These are phyloP conservation scores for Rhinolophus ferrumequinum DNA, from an alignment of 2,113 vertebrate genomes.

Conservation along the genomic window DNA sequence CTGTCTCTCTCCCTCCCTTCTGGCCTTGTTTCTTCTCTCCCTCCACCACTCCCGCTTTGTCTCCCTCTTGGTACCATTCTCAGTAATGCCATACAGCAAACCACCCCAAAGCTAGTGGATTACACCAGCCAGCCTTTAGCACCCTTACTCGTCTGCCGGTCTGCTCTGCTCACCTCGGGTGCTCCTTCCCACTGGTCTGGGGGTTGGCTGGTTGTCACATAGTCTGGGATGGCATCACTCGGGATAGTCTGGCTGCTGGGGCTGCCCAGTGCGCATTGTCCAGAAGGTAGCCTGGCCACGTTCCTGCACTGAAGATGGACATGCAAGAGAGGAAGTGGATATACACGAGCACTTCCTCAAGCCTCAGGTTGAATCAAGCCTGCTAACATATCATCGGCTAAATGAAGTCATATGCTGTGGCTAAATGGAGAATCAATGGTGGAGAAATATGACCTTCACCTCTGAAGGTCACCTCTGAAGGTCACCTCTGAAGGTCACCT, in stretches of 20 bases:
- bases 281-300: rapidly evolving
- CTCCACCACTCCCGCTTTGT: too few relatives aligned
- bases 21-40: not conserved
- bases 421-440: not conserved
- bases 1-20: not conserved
- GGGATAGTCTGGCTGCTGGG: not conserved
- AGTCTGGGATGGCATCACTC: not conserved
- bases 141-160: not conserved
- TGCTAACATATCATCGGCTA: rapidly evolving
- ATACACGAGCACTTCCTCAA: rapidly evolving
- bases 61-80: too few relatives aligned
- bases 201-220: not conserved
- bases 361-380: not conserved
- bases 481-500: too few relatives aligned
- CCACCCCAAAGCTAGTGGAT: not conserved
- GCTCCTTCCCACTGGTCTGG: too few relatives aligned
- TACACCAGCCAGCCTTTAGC: rapidly evolving
- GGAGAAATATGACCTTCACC: too few relatives aligned
- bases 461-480: too few relatives aligned
- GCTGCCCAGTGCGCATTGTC: not conserved
- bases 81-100: rapidly evolving
- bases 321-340: too few relatives aligned
- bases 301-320: not conserved
- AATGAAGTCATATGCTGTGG: rapidly evolving
- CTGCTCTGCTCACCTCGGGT: not conserved